A percentile compares a stretch with the other conserved stretches of the same genome.
Conservation (phyloP, 2,888 invertebrate species). For the Scaptomyza caliginosa region DNA sequence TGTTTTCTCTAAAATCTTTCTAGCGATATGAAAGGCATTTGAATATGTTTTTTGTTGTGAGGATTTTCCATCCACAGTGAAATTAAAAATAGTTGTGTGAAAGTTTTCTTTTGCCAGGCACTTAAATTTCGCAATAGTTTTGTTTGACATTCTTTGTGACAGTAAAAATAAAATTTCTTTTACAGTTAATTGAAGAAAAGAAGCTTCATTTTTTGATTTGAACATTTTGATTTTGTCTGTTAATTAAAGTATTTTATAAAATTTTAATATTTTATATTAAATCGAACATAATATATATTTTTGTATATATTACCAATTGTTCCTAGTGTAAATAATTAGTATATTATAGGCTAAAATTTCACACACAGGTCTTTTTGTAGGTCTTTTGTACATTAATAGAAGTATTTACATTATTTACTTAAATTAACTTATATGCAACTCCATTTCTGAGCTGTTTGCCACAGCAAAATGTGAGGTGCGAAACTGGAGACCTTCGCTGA, state of each 20-base stretch:
- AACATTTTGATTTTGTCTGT: too few relatives aligned
- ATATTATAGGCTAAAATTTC: slow-evolving; percentile 8
- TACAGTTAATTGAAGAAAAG: too few relatives aligned
- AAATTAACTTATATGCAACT: slow-evolving; percentile 64
- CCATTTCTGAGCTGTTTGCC: slow-evolving; percentile 44
- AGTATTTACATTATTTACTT: slow-evolving; percentile 33
- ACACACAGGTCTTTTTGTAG: slow-evolving; percentile 38
- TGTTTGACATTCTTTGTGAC: slow-evolving; percentile 1
- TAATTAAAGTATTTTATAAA: too few relatives aligned
- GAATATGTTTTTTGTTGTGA: slow-evolving; percentile 1
- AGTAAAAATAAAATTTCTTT: too few relatives aligned
- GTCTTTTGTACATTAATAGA: slow-evolving; percentile 28
- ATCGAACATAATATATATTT: too few relatives aligned
- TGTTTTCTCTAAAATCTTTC: slow-evolving; percentile 6
- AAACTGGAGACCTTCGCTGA: slow-evolving; percentile 54
- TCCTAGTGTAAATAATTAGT: background rate
- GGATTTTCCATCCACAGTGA: slow-evolving; percentile 9
- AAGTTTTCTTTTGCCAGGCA: slow-evolving; percentile 52
- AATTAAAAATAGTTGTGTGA: slow-evolving; percentile 16
- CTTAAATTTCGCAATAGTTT: slow-evolving; percentile 51
- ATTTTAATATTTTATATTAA: too few relatives aligned
- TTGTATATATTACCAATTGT: too few relatives aligned
- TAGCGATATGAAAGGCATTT: slow-evolving; percentile 25
- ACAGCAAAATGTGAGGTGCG: slow-evolving; percentile 55
- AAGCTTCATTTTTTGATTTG: too few relatives aligned